Evolutionary conservation across 2,797 vertebrate species (phyloP), one percentile per base, ranked within the genome.

Genomic region (Xerus rutilus): DNA sequence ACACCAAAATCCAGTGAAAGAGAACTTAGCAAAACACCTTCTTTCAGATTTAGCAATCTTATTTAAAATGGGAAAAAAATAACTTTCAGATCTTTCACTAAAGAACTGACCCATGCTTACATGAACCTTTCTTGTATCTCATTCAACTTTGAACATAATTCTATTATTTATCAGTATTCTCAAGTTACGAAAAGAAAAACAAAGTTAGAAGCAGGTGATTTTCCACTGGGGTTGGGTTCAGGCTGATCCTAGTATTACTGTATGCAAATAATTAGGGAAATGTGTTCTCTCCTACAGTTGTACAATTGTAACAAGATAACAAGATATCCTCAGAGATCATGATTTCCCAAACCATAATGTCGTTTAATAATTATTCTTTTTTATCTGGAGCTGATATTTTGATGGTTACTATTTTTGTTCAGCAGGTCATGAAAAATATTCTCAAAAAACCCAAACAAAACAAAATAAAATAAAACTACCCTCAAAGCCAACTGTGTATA

Each of bases 331-430:
- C 28, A 9, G 30, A 47, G 15, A 4, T 5, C 18, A 73, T 49
- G 11, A 10, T 57, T 67, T 69, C 70, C 87, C 14, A 54, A n/a
- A 35, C 5, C 8, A 5, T 43, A 45, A 21, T 49, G 21, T 84
- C n/a, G 23, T 28, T 87, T 64, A 21, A 35, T 47, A 64, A 57
- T 91, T 85, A 59, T 43, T 43, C 1, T 74, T 72, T 28, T 95
- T 89, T 76, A 87, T 32, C 62, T 85, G 54, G 25, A 76, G 15
- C 20, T 87, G 62, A 17, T 96, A 8, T 84, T 94, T 95, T 81
- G 70, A 72, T 49, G 87, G n/a, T 2, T 0, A 62, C 89, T 39
- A 43, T 25, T 39, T 88, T 87, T 93, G 12, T 87, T 14, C 12
- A 82, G 17, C 18, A 62, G 13, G 7, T 78, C 79, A 88, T 74